phyloP scores from a whole-genome alignment of 2,113 vertebrate species.

The Taxidea taxus region DNA sequence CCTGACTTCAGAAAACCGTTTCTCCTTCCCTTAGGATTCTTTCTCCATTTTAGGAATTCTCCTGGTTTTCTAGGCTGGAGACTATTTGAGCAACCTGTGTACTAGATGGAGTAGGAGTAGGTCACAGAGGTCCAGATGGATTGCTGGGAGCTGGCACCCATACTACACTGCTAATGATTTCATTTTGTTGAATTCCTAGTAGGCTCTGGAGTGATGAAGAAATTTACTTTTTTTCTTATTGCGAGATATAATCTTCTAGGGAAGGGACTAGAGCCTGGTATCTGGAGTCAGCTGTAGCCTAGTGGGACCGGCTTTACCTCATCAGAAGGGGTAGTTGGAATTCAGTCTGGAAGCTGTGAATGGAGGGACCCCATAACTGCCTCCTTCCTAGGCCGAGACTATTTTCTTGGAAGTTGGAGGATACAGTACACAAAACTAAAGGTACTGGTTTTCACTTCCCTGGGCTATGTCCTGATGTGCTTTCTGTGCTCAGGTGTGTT shows the following conservation, averaged over 20 bases:
- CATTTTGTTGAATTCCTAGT: constrained; percentile 25
- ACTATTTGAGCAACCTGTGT: neutral
- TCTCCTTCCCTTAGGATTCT: neutral
- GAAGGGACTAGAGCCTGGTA: neutral
- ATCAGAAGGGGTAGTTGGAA: neutral
- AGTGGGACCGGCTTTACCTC: neutral
- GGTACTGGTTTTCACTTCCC: neutral
- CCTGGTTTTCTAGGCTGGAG: neutral
- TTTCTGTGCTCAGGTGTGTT: constrained; percentile 1
- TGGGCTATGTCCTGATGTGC: neutral
- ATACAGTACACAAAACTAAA: neutral
- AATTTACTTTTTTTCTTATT: constrained; percentile 6
- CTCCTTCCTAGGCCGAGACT: neutral
- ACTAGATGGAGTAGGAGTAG: neutral
- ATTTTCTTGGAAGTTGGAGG: neutral
- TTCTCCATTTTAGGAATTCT: neutral
- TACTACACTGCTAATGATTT: constrained; percentile 9
- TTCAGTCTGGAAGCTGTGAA: constrained; percentile 37
- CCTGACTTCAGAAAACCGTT: neutral
- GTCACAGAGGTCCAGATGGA: neutral
- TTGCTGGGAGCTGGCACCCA: neutral
- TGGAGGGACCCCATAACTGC: neutral
- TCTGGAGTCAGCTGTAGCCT: neutral
- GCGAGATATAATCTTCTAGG: constrained; percentile 4
- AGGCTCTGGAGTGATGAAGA: constrained; percentile 4